Evolutionary conservation across 2,888 invertebrate genomes (phyloP), one percentile per base, ranked within the genome.

Genomic region (Napeogenes inachia): DNA sequence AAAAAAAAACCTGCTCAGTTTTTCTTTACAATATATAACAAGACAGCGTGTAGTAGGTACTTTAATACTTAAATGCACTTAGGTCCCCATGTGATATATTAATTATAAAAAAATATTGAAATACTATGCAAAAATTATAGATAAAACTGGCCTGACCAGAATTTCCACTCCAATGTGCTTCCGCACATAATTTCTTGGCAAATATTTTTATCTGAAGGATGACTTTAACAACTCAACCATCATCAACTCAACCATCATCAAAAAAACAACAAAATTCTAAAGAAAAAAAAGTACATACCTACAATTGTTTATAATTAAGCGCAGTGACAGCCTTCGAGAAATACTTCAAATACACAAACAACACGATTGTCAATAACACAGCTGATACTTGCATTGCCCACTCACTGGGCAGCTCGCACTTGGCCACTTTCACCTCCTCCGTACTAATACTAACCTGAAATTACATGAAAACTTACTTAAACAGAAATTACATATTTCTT

Each of bases 401-500:
- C 85, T 98, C 97, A 62, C 92, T 88, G 2, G 98, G 96, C 93
- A 98, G 92, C 70, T 93, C 93, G 81, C 98, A 98, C 80, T 96
- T 94, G 64, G 91, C 87, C 57, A 97, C 91, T 46, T 93, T 92
- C 80, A 94, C 94, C 76, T 95, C 93, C 68, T 94, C 92, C 0
- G 94, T 93, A 45, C 94, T 93, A 72, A 98, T 92, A 47, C 94
- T 92, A 67, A 94, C 93, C 98, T 98, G 84, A 42, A 92, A 92
- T 6, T n/a, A 50, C 30, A 30, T 30, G 10, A 21, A 21, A 21
- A 21, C 21, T 21, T 21, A 21, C 21, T 21, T 21, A 21, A 21
- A 21, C 21, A 21, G 21, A 21, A 21, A 21, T 21, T 21, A 21
- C 21, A 21, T 21, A 21, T 21, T 21, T 21, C 21, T 21, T 21